Percentiles rank a stretch among this genome's conserved stretches.
Evolutionary conservation across 2,113 vertebrate species (phyloP).

Genomic region (Pachypanchax playfairii): DNA sequence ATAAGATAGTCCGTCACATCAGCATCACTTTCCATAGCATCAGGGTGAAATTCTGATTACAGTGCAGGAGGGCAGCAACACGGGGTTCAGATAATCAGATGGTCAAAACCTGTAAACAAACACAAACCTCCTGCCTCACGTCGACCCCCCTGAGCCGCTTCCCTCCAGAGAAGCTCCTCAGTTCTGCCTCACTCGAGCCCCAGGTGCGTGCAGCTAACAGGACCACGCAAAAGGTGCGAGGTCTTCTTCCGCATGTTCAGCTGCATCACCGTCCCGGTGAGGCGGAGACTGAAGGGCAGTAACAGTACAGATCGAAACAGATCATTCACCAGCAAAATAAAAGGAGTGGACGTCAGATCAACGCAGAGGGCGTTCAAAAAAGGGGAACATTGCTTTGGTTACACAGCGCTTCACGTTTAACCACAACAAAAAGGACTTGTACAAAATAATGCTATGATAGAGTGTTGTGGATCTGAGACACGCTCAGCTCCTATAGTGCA

Average conservation of each 20-base stretch:
- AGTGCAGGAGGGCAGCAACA: constrained; percentile 73
- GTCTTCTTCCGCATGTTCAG: constrained; percentile 72
- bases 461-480: constrained; percentile 60
- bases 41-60: constrained; percentile 60
- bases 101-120: constrained; percentile 75
- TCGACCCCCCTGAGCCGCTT: constrained; percentile 38
- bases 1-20: constrained; percentile 69
- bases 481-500: constrained; percentile 80
- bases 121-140: constrained; percentile 41
- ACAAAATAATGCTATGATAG: constrained; percentile 72
- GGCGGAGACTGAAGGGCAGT: constrained; percentile 26
- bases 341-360: constrained; percentile 52
- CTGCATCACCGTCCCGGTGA: constrained; percentile 29
- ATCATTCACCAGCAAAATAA: constrained; percentile 25
- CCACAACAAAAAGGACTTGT: constrained; percentile 62
- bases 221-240: constrained; percentile 8
- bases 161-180: constrained; percentile 23
- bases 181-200: constrained; percentile 23
- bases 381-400: constrained; percentile 71
- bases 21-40: constrained; percentile 59
- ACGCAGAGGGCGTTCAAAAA: constrained; percentile 24
- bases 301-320: constrained; percentile 54
- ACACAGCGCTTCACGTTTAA: constrained; percentile 61
- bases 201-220: constrained; percentile 55
- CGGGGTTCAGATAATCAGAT: constrained; percentile 55